Percentiles rank a stretch among this genome's conserved stretches.
Conservation (phyloP, 2,888 invertebrate species). For the Calliopum simillimum region DNA sequence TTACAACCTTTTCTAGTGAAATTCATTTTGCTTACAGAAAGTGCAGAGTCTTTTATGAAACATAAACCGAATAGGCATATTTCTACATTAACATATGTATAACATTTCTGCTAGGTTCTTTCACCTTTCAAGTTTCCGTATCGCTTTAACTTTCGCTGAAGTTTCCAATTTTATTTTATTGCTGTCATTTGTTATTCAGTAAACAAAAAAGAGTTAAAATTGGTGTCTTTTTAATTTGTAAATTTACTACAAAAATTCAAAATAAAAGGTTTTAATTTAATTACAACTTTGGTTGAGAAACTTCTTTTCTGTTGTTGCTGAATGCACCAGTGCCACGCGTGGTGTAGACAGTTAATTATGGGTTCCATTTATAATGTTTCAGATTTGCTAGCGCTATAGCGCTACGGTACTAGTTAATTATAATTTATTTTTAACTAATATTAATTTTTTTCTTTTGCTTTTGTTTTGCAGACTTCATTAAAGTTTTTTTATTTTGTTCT, state of each 20-base stretch:
- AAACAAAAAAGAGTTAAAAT: neutral
- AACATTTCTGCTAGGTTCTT: slow-evolving; percentile 2
- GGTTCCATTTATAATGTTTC: neutral
- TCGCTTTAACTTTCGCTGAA: slow-evolving; percentile 2
- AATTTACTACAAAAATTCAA: neutral
- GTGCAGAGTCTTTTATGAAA: no score
- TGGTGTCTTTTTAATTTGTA: neutral
- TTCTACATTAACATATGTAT: no score
- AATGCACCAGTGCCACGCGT: neutral
- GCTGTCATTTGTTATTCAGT: neutral
- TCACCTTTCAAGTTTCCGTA: neutral
- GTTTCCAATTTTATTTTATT: neutral
- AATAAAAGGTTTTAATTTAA: slow-evolving; percentile 6
- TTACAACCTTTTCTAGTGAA: no score
- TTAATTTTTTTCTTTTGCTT: no score
- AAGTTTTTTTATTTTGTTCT: neutral
- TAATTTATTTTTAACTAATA: no score
- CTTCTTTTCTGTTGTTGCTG: neutral
- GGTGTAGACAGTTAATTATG: no score
- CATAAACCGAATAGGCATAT: no score
- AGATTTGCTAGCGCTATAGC: neutral
- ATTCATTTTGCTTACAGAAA: no score
- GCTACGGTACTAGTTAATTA: neutral
- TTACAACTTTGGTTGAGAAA: slow-evolving; percentile 10
- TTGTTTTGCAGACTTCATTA: neutral